Evolutionary conservation across 2,113 vertebrate genomes (phyloP), one percentile per base, ranked within the genome.

Genomic region (Crotalus tigris): DNA sequence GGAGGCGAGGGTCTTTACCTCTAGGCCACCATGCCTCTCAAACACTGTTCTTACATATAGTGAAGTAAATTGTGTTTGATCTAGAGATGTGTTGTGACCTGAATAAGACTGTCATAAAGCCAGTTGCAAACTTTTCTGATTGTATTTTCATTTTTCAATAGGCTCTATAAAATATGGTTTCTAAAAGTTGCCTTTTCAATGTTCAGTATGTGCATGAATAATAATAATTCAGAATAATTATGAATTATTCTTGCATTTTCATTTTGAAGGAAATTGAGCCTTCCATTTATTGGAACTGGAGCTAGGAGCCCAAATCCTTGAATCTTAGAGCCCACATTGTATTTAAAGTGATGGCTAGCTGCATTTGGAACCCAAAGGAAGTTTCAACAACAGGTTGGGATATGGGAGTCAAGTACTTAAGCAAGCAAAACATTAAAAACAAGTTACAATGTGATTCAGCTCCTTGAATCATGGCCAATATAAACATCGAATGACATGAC

Each of bases 401-500:
- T 26, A 59, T 24, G 10, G 33, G n/a, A 33, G 7, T 54, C 75
- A 87, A 19, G 44, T 90, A 2, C n/a, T 15, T 4, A 58, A 89
- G 49, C 51, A 15, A n/a, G 46, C 33, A 24, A 24, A 13, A 54
- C 3, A 1, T 1, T 46, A 58, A 29, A 13, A 88, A 58, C 57
- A 53, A n/a, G 23, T 46, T 4, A 21, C 5, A 26, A 33, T 90
- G 57, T 10, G 46, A 86, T 8, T 46, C 15, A 26, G 13, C 13
- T 19, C 21, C 85, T 54, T 86, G 88, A 58, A 53, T 46, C 49
- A 29, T 58, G 10, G 55, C 89, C 92, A 85, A 21, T 5, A 24
- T 39, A 91, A 93, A 92, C 61, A 93, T 64, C 51, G 3, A 61
- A 54, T 93, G 58, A 93, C 85, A 94, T 90, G 29, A 92, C 46